Evolutionary conservation across 2,797 vertebrate species (phyloP).

Genomic region (Enteromius fasciolatus): DNA sequence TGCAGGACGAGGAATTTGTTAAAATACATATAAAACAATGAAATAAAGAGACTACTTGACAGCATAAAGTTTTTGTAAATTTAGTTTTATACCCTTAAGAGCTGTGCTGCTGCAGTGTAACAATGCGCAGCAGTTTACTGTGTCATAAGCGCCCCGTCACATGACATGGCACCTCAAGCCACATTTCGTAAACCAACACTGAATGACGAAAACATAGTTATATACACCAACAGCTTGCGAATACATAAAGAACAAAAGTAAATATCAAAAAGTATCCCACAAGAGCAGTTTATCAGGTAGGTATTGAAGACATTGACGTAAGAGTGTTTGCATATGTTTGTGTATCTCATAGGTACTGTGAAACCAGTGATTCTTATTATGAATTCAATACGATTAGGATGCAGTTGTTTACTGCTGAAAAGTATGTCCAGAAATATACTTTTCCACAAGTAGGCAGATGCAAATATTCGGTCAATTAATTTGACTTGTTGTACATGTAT

Average conservation of each 20-base stretch:
- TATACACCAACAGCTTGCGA: constrained; percentile 44
- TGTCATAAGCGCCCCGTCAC: constrained; percentile 46
- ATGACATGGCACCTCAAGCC: constrained; percentile 57
- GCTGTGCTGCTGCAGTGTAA: constrained; percentile 39
- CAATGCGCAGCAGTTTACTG: constrained; percentile 42
- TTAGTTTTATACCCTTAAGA: constrained; percentile 46
- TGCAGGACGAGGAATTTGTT: background rate
- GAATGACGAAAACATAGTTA: constrained; percentile 32
- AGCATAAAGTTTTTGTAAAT: constrained; percentile 32
- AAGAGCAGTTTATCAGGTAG: constrained; percentile 29
- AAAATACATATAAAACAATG: background rate
- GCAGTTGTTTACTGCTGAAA: background rate
- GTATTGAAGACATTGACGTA: constrained; percentile 7
- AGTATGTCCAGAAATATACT: constrained; percentile 1
- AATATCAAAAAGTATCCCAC: constrained; percentile 31
- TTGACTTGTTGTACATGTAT: background rate
- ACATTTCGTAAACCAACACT: constrained; percentile 51
- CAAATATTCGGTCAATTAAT: background rate
- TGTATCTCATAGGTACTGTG: constrained; percentile 13
- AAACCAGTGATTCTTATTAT: background rate
- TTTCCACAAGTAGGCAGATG: background rate
- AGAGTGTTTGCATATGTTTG: constrained; percentile 22
- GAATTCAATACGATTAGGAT: background rate
- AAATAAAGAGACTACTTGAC: constrained; percentile 27
- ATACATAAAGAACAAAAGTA: constrained; percentile 41